Evolutionary conservation across 2,113 vertebrate species (phyloP).

Genomic region (Aegypius monachus): DNA sequence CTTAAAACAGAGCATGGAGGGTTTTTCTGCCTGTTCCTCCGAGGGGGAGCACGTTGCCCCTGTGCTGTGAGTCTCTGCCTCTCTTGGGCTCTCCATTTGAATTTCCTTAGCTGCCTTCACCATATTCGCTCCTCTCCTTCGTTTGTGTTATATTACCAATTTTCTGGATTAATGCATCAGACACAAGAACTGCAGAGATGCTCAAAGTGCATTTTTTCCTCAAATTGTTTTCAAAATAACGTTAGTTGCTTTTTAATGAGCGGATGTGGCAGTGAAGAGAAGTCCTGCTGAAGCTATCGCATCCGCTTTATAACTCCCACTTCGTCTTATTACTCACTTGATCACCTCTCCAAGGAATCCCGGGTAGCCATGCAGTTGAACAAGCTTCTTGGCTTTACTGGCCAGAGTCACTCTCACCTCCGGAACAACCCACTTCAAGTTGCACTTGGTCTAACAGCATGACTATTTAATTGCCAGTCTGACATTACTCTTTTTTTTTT

Average conservation of each 20-base stretch:
- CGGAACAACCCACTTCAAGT: background rate
- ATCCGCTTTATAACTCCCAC: background rate
- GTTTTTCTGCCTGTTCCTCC: constrained; percentile 49
- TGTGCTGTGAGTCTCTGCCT: background rate
- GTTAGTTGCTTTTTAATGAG: background rate
- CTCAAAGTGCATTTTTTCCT: constrained; percentile 3
- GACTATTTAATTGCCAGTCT: background rate
- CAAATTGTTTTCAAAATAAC: background rate
- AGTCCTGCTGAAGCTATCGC: constrained; percentile 23
- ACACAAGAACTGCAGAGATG: background rate
- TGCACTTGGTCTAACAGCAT: background rate
- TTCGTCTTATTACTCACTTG: constrained; percentile 15
- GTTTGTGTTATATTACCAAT: background rate
- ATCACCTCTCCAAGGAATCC: constrained; percentile 52
- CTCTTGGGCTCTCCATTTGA: constrained; percentile 64
- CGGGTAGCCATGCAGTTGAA: background rate
- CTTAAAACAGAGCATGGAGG: constrained; percentile 76
- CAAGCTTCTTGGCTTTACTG: constrained; percentile 23
- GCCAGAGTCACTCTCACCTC: background rate
- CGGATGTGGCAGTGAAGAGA: background rate
- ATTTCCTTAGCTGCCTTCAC: constrained; percentile 67
- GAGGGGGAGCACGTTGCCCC: background rate
- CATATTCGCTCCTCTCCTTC: constrained; percentile 38
- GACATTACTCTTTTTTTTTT: background rate
- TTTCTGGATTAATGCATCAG: constrained; percentile 6